These are phyloP conservation scores for Chirona hameri DNA, from an alignment of 2,888 invertebrate species.

Conservation along the genomic window DNA sequence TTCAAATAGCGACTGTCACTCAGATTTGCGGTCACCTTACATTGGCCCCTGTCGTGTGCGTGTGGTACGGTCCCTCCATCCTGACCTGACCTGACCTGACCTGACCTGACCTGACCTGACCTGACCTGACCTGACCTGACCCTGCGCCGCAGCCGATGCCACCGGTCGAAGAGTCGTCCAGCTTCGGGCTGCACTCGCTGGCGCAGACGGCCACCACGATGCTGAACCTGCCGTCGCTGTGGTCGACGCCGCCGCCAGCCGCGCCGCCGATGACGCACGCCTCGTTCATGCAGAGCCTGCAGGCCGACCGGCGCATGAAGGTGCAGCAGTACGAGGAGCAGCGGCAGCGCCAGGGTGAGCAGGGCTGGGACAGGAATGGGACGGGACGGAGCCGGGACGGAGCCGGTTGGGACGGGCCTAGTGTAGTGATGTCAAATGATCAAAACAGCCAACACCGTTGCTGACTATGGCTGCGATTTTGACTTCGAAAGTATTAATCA, in stretches of 20 bases:
- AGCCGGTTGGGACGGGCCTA: not conserved
- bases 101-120: not conserved
- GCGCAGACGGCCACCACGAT: not conserved
- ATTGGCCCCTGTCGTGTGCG: too few species aligned
- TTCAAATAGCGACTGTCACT: too few species aligned
- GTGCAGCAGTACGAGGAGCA: constrained; percentile 35
- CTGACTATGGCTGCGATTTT: not conserved
- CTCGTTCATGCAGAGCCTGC: constrained; percentile 37
- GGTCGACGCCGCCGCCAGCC: not conserved
- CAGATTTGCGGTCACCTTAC: too few species aligned
- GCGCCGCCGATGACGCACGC: not conserved
- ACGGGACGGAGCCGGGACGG: too few species aligned
- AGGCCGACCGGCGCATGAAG: constrained; percentile 36
- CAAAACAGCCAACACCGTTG: not conserved
- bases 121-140: not conserved
- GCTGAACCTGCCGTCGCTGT: not conserved
- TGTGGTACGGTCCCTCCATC: too few species aligned
- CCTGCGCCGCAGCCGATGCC: not conserved
- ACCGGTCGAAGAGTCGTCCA: constrained; percentile 7
- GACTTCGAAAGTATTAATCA: not conserved
- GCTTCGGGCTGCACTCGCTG: constrained; percentile 22
- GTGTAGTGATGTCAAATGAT: not conserved
- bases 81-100: constrained; percentile 12
- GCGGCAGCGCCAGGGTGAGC: constrained; percentile 13
- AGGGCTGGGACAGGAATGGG: too few species aligned